Percentiles rank a stretch among this genome's conserved stretches.
These are phyloP conservation scores for Tuberolachnus salignus DNA, from an alignment of 2,888 invertebrate genomes.

Conservation along the genomic window DNA sequence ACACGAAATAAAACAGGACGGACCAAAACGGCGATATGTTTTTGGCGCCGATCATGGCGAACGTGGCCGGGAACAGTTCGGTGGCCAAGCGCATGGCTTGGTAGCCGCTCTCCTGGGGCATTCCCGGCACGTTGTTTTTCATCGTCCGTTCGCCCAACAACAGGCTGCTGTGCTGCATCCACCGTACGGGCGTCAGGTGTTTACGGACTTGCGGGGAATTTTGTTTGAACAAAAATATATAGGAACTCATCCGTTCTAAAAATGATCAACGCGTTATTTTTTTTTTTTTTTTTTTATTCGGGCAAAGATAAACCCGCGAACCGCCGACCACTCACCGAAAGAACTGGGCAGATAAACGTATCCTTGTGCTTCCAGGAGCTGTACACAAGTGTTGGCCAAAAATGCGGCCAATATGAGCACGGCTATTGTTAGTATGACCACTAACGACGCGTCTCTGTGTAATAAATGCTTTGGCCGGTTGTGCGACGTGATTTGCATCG, in stretches of 20 bases:
- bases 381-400: constrained; percentile 81
- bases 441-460: constrained; percentile 70
- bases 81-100: constrained; percentile 84
- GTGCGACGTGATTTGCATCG: constrained; percentile 81
- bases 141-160: constrained; percentile 73
- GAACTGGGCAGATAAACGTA: constrained; percentile 81
- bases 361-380: constrained; percentile 74
- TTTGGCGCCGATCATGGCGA: constrained; percentile 76
- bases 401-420: constrained; percentile 78
- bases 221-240: constrained; percentile 72
- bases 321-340: constrained; percentile 72
- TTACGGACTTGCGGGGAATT: constrained; percentile 69
- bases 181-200: constrained; percentile 69
- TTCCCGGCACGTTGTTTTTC: constrained; percentile 63
- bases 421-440: constrained; percentile 75
- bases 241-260: constrained; percentile 75
- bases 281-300: no score
- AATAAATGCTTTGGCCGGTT: constrained; percentile 73
- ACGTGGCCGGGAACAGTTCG: constrained; percentile 86
- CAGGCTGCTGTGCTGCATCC: constrained; percentile 75
- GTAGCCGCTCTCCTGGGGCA: constrained; percentile 65
- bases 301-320: no score
- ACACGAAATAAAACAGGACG: constrained; percentile 81
- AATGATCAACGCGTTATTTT: constrained; percentile 58
- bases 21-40: constrained; percentile 87